phyloP scores from a whole-genome alignment of 2,797 vertebrate species.

The Phataginus tetradactyla region DNA sequence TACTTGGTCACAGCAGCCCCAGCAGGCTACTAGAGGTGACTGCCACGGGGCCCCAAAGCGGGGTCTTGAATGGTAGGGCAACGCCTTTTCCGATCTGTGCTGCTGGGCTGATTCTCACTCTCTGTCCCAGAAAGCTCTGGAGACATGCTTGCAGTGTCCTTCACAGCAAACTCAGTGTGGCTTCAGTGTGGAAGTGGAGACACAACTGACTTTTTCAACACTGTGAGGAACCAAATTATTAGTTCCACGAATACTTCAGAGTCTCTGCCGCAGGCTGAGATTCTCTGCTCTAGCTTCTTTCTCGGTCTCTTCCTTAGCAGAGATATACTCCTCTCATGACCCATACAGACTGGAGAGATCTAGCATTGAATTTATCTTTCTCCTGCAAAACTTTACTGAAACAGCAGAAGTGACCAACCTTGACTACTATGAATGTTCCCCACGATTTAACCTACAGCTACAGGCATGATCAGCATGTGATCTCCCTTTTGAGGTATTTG shows the following conservation, averaged over 20 bases:
- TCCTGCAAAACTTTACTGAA: background rate
- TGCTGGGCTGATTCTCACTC: background rate
- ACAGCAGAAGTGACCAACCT: background rate
- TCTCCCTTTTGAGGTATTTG: background rate
- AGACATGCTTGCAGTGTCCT: background rate
- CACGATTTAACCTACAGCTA: background rate
- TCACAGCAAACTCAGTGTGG: background rate
- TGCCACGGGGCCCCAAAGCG: background rate
- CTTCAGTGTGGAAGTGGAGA: background rate
- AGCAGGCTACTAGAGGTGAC: background rate
- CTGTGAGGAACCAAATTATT: background rate
- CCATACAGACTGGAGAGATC: background rate
- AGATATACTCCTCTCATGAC: background rate
- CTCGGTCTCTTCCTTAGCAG: background rate
- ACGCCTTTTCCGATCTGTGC: background rate
- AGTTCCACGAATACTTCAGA: background rate
- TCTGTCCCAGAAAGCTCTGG: background rate
- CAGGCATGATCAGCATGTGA: background rate
- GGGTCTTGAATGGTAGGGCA: background rate
- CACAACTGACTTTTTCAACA: background rate
- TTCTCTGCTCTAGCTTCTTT: background rate
- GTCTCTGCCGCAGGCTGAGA: background rate
- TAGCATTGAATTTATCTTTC: background rate
- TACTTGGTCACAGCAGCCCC: background rate
- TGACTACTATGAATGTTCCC: background rate